Base-by-base conservation (phyloP, 2,113 vertebrate species). In the Calidris pugnax region DNA sequence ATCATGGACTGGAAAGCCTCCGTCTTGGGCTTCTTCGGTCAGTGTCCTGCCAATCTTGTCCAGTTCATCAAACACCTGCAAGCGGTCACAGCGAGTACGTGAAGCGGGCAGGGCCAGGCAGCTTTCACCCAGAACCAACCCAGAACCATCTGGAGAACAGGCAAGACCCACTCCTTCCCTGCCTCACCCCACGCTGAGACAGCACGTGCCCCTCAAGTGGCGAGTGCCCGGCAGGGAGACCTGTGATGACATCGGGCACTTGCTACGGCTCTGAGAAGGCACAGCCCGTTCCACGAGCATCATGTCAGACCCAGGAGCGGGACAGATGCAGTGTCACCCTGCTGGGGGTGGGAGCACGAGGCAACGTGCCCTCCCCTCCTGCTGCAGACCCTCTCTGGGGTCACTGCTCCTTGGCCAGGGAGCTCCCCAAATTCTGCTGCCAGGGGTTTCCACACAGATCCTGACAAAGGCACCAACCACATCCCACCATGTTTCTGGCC, bases 61-160 rank as follows among this genome's bases (percentile, higher is more conserved):
- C 97, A 99, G 95, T 95, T 99, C 99, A 33, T 98, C 98, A 62
- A 99, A 99, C 30, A 99, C 98, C 99, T 99, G 97, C 53, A 93
- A 71, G 87, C 1, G 48, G 55, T 20, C 39, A 94, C 67, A 60
- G 64, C 0, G 4, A 89, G 74, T 8, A 18, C 0, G 0, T 12
- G 35, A 57, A 41, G 59, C 19, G 10, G 67, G 53, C 56, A 72
- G 50, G 71, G 53, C 32, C 33, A 23, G 41, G 35, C 41, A 32
- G 80, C 37, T 48, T 57, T 30, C 53, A 71, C 1, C 37, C 14
- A 4, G 9, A n/a, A 3, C 41, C 22, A 68, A 71, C 1, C 37
- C 14, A 4, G 9, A n/a, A 3, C 41, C 22, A 68, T 4, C 59
- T 4, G 12, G 17, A 43, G 28, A 73, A 62, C 48, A 28, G 39